Evolutionary conservation across 2,888 invertebrate species (phyloP).

Genomic region (Sphaerolaimus hirsutus): DNA sequence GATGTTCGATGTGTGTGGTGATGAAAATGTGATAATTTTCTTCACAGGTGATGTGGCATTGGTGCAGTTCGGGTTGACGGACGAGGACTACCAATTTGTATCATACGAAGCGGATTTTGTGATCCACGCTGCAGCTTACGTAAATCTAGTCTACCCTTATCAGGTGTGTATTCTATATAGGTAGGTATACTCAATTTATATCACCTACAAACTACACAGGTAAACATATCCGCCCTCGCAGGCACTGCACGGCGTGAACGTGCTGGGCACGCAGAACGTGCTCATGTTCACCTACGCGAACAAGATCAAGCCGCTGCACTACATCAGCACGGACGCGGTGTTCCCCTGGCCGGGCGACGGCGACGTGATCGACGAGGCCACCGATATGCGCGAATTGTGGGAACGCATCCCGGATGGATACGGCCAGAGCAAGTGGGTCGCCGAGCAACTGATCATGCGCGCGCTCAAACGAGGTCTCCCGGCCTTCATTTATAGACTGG

Average conservation of each 20-base stretch:
- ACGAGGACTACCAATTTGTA: conserved; percentile 27
- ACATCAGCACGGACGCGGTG: conserved; percentile 29
- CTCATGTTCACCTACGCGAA: conserved; percentile 27
- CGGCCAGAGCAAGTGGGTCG: conserved; percentile 30
- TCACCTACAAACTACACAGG: background rate
- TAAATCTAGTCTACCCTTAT: conserved; percentile 30
- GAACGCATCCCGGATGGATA: conserved; percentile 26
- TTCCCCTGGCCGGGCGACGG: conserved; percentile 25
- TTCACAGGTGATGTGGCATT: conserved; percentile 26
- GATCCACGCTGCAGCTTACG: conserved; percentile 28
- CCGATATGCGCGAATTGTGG: conserved; percentile 15
- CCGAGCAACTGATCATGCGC: conserved; percentile 26
- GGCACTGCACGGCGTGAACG: conserved; percentile 29
- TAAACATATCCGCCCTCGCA: conserved; percentile 8
- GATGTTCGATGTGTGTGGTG: no score
- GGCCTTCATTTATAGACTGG: conserved; percentile 27
- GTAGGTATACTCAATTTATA: background rate
- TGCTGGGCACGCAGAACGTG: conserved; percentile 28
- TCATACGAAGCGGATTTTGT: conserved; percentile 28
- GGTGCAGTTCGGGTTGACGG: conserved; percentile 26
- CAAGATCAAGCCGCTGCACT: conserved; percentile 29
- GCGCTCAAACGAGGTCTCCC: conserved; percentile 27
- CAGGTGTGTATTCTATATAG: conserved; percentile 12
- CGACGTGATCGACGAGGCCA: conserved; percentile 21
- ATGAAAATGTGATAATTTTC: background rate